Conservation (phyloP, 2,888 invertebrate genomes). For the Diarsia dahlii region DNA sequence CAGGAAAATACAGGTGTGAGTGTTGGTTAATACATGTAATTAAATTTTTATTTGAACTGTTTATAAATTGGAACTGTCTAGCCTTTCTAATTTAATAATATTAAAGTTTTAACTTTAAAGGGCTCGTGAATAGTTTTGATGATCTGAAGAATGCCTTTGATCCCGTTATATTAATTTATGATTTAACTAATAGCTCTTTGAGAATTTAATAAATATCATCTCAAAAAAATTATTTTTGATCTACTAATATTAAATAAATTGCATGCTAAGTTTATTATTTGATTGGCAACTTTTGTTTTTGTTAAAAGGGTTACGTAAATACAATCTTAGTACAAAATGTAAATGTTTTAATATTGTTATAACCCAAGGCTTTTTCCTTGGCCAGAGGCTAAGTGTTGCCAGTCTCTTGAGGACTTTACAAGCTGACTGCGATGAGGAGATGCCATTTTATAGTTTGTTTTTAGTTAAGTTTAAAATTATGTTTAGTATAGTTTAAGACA, state of each 20-base stretch:
- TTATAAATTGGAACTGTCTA: neutral
- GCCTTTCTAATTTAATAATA: constrained; percentile 3
- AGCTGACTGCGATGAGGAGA: no score
- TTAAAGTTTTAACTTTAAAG: neutral
- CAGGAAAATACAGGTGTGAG: no score
- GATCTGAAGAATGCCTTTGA: constrained; percentile 23
- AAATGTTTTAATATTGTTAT: no score
- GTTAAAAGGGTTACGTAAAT: no score
- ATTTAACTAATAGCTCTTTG: constrained; percentile 12
- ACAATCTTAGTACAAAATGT: no score
- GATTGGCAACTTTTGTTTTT: neutral
- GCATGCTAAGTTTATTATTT: neutral
- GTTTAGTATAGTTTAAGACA: no score
- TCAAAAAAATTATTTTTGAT: neutral
- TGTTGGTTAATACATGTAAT: no score
- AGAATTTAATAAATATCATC: constrained; percentile 11
- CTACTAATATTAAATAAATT: constrained; percentile 7
- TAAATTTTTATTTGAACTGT: neutral
- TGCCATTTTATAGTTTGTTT: no score
- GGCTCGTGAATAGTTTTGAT: constrained; percentile 9
- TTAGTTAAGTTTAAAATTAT: no score
- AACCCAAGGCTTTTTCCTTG: no score
- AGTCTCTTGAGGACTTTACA: no score
- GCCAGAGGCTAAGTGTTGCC: no score
- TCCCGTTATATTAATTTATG: neutral